These are phyloP conservation scores for Anthrax anthrax DNA, from an alignment of 2,888 invertebrate species.

Conservation along the genomic window DNA sequence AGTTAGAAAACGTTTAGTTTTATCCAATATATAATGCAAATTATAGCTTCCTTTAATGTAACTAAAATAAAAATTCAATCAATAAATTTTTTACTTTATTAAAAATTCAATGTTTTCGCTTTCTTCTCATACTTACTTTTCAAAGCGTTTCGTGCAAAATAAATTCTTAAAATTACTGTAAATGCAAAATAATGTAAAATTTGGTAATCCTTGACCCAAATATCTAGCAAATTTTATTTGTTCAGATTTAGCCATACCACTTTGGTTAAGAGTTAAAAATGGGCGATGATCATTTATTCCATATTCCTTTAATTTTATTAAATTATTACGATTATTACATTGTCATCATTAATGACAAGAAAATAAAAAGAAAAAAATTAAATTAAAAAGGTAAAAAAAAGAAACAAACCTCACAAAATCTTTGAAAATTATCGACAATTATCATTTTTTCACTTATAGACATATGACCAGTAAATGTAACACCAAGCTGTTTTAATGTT, in stretches of 20 bases:
- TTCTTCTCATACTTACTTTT: slow-evolving; percentile 24
- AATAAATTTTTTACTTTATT: background rate
- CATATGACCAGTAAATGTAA: slow-evolving; percentile 34
- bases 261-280: slow-evolving; percentile 31
- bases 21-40: slow-evolving; percentile 34
- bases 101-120: too few species aligned
- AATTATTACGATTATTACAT: too few species aligned
- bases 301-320: slow-evolving; percentile 30
- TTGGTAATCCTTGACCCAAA: slow-evolving; percentile 33
- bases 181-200: slow-evolving; percentile 35
- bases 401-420: slow-evolving; percentile 29
- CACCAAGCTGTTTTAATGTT: slow-evolving; percentile 30
- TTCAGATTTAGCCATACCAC: slow-evolving; percentile 33
- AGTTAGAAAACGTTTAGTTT: slow-evolving; percentile 33
- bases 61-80: slow-evolving; percentile 15
- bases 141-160: slow-evolving; percentile 34
- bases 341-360: too few species aligned
- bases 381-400: background rate
- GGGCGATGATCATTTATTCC: slow-evolving; percentile 33
- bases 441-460: slow-evolving; percentile 33
- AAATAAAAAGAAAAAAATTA: background rate
- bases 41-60: slow-evolving; percentile 34
- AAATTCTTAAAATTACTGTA: slow-evolving; percentile 35
- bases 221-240: slow-evolving; percentile 34
- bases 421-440: slow-evolving; percentile 33